Conservation (phyloP, 2,113 vertebrate species). For the Australoheros scitulus region DNA sequence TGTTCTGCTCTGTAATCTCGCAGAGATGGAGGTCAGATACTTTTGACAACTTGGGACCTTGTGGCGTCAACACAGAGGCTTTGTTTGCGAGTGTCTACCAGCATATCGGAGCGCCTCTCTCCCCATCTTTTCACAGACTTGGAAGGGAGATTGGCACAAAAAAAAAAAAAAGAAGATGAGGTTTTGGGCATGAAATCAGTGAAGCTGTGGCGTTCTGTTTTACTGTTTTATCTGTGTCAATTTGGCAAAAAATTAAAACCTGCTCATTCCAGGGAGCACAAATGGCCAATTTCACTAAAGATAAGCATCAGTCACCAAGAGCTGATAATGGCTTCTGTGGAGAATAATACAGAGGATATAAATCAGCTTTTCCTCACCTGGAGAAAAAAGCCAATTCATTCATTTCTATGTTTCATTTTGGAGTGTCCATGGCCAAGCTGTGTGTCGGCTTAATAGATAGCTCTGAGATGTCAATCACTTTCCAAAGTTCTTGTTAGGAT, state of each 20-base stretch:
- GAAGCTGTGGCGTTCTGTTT: slow-evolving; percentile 21
- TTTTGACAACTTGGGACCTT: slow-evolving; percentile 81
- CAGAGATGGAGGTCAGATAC: slow-evolving; percentile 78
- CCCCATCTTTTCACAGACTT: slow-evolving; percentile 9
- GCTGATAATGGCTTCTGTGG: slow-evolving; percentile 60
- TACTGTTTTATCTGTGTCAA: slow-evolving; percentile 6
- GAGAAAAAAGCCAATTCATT: slow-evolving; percentile 42
- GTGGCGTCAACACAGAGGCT: slow-evolving; percentile 80
- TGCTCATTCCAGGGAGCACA: background rate
- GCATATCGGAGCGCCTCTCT: slow-evolving; percentile 62
- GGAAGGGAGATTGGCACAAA: slow-evolving; percentile 35
- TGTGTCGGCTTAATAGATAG: slow-evolving; percentile 37
- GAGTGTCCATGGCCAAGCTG: slow-evolving; percentile 24
- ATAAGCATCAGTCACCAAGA: slow-evolving; percentile 55
- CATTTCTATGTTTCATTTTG: slow-evolving; percentile 43
- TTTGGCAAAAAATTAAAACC: slow-evolving; percentile 38
- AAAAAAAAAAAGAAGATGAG: slow-evolving; percentile 6
- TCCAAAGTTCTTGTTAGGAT: slow-evolving; percentile 49
- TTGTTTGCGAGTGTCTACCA: slow-evolving; percentile 71
- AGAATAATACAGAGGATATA: slow-evolving; percentile 53
- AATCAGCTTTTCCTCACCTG: slow-evolving; percentile 42
- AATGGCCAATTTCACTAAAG: slow-evolving; percentile 51
- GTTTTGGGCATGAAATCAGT: slow-evolving; percentile 26
- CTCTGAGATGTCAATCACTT: slow-evolving; percentile 55
- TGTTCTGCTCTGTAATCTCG: slow-evolving; percentile 55